Percentiles rank a stretch among this genome's conserved stretches.
Conservation (phyloP, 2,113 vertebrate species). For the Phainopepla nitens region DNA sequence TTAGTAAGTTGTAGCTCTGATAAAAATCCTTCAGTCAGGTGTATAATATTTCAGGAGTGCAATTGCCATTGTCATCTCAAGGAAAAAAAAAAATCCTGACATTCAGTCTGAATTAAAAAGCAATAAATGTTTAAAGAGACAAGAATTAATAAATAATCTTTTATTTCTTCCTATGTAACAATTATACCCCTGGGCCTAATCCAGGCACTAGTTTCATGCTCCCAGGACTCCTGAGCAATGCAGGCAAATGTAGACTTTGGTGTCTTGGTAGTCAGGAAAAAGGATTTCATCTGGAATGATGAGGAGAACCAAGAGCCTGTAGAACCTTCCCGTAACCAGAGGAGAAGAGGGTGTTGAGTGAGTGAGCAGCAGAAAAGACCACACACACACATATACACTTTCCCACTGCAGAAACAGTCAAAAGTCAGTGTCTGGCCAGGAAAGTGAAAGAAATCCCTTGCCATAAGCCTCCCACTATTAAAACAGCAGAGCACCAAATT, state of each 20-base stretch:
- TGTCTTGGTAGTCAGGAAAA: neutral
- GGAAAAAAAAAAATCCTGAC: neutral
- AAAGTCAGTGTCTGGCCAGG: neutral
- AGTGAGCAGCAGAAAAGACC: neutral
- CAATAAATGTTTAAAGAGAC: neutral
- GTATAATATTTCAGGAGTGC: neutral
- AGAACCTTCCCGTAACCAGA: neutral
- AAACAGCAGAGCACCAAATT: neutral
- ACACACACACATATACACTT: fast-evolving
- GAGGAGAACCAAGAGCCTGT: neutral
- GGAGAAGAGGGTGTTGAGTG: neutral
- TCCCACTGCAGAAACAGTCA: neutral
- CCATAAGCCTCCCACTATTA: neutral
- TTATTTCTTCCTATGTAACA: neutral
- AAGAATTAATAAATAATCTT: neutral
- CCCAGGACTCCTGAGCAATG: neutral
- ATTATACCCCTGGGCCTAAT: neutral
- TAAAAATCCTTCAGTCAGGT: neutral
- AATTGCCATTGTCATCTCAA: neutral
- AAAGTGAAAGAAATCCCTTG: neutral
- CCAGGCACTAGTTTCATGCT: neutral
- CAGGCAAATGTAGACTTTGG: neutral
- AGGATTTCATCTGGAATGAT: neutral
- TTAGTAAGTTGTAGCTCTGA: neutral
- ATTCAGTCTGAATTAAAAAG: slow-evolving; percentile 4